Base-by-base conservation (phyloP, 2,888 invertebrate genomes). In the Saturnia pavonia region DNA sequence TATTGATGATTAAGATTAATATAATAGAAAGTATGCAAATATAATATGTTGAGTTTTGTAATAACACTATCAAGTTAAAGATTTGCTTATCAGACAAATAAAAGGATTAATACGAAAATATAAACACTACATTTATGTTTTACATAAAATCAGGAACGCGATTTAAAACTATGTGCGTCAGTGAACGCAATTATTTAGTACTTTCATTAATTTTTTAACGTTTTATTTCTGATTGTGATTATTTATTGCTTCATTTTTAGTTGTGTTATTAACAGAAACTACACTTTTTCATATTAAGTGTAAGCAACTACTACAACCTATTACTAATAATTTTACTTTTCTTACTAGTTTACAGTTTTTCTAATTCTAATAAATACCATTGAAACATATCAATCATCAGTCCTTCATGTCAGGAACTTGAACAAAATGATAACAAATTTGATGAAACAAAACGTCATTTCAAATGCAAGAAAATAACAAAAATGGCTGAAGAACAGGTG, bases 401-500 rank as follows among this genome's bases (percentile, higher is more conserved):
- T 34, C 40, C 40, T 4, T n/a, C 65, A 65, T 65, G 65, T 40
- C 40, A 65, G n/a, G n/a, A 11, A 19, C 25, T 67, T 70, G 48
- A 27, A 60, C 19, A 63, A 25, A 60, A 22, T 25, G 11, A 40
- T 69, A 40, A 71, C 69, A 72, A 74, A 73, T 74, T 74, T 70
- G 73, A 71, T 77, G 71, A 72, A 86, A 85, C 85, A 81, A 83
- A 90, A 90, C 89, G 89, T 87, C 82, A 88, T 84, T 87, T 84
- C 91, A 90, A 91, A 91, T 93, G 91, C 89, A 82, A 88, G 91
- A 92, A 90, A 92, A 92, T 91, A 94, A 94, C 92, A 93, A 96
- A 96, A 95, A 96, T 96, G 96, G 96, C 96, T 95, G 96, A 96
- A 92, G 96, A 96, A 95, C 96, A 96, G 96, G 96, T 96, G 95